Conservation (phyloP, 37 sponge, comb jelly and placozoan species). For the Diacarnus erythraeanus region DNA sequence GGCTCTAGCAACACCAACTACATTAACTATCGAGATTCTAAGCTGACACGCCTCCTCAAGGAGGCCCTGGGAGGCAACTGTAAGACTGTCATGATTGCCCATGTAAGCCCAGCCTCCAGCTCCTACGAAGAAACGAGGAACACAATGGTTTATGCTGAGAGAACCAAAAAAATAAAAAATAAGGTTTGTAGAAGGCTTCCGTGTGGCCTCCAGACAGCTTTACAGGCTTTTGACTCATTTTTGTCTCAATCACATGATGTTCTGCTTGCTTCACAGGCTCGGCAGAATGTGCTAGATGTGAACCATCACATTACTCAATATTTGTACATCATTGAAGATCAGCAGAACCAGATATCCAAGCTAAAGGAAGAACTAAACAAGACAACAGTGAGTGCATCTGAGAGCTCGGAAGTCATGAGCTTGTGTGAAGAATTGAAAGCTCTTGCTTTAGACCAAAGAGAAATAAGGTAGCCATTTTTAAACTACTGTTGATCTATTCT, state of each 20-base stretch:
- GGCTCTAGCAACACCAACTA: conserved; percentile 48
- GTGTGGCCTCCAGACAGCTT: no score
- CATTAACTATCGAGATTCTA: conserved; percentile 87
- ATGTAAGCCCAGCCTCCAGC: conserved; percentile 75
- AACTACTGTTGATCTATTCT: neutral
- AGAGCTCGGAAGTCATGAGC: neutral
- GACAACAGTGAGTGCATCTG: neutral
- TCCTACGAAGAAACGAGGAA: conserved; percentile 83
- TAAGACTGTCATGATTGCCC: conserved; percentile 86
- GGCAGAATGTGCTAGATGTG: conserved; percentile 65
- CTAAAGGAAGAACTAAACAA: conserved; percentile 43
- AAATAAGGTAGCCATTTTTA: conserved; percentile 12
- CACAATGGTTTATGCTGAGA: conserved; percentile 82
- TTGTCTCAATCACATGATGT: neutral
- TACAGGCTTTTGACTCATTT: no score
- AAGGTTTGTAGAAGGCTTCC: no score
- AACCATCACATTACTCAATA: conserved; percentile 78
- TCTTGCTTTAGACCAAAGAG: conserved; percentile 39
- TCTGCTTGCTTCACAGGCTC: conserved; percentile 22
- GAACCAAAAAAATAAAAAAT: conserved; percentile 80
- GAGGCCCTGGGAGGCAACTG: conserved; percentile 86
- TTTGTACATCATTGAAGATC: conserved; percentile 63
- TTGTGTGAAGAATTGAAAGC: conserved; percentile 38
- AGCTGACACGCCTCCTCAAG: conserved; percentile 85
- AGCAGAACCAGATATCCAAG: conserved; percentile 48